phyloP scores from a whole-genome alignment of 2,113 vertebrate genomes.

The Planiliza haematocheilus region DNA sequence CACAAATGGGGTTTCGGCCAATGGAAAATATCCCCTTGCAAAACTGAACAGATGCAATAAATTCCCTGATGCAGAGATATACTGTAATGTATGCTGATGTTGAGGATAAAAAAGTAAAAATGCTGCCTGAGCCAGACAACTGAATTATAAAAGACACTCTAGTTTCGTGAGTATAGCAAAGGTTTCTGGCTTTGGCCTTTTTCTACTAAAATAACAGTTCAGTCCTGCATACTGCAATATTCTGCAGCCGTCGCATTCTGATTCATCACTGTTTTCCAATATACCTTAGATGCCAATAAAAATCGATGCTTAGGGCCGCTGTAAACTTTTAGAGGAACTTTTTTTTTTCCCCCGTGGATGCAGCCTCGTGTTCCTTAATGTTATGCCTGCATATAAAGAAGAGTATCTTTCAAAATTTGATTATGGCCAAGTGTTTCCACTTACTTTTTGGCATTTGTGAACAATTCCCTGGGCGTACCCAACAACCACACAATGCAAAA shows the following conservation, averaged over 20 bases:
- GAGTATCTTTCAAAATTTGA: neutral
- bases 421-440: neutral
- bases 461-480: neutral
- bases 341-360: neutral
- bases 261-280: conserved; percentile 15
- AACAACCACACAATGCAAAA: neutral
- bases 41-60: conserved; percentile 18
- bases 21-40: conserved; percentile 13
- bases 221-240: neutral
- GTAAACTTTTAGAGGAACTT: conserved; percentile 5
- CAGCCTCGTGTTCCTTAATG: neutral
- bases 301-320: neutral
- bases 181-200: neutral
- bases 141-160: neutral
- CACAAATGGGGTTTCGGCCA: conserved; percentile 43
- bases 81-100: neutral
- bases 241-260: neutral
- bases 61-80: too few relatives aligned
- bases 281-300: conserved; percentile 4
- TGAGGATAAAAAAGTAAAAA: neutral
- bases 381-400: neutral
- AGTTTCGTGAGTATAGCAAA: neutral
- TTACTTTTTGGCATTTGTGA: neutral
- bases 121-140: neutral
- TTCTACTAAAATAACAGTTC: neutral